Evolutionary conservation across 2,113 vertebrate species (phyloP).

Genomic region (Anguilla japonica): DNA sequence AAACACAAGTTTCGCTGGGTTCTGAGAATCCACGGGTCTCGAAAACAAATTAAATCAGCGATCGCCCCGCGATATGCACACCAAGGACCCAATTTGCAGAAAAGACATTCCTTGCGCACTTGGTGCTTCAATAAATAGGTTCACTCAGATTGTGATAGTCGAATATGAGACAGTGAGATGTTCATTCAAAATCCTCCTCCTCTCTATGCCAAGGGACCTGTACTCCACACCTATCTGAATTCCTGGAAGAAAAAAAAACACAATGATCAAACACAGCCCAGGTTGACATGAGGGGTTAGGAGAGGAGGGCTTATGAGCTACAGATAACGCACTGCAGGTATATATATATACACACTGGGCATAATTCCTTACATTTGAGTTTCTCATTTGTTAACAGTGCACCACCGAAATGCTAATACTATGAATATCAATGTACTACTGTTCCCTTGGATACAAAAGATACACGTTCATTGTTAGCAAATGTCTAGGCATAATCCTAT

Average conservation of each 20-base stretch:
- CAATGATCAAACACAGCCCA: neutral
- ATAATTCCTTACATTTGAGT: neutral
- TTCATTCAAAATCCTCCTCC: neutral
- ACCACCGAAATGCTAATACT: neutral
- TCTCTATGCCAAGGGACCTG: neutral
- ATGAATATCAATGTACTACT: neutral
- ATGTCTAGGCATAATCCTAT: neutral
- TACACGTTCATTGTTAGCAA: neutral
- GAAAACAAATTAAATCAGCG: slow-evolving; percentile 5
- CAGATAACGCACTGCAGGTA: neutral
- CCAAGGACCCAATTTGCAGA: slow-evolving; percentile 3
- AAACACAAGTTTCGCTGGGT: slow-evolving; percentile 5
- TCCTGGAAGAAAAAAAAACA: neutral
- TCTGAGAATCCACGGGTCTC: neutral
- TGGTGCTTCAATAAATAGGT: neutral
- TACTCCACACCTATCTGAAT: neutral
- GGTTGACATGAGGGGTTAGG: neutral
- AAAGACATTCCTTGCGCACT: neutral
- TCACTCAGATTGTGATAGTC: neutral
- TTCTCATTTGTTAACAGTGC: neutral
- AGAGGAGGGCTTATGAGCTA: neutral
- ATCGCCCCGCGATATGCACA: neutral
- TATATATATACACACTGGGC: neutral
- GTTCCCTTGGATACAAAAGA: neutral
- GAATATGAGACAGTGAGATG: neutral